Conservation (phyloP, 2,113 vertebrate species). For the Catharus fuscescens region DNA sequence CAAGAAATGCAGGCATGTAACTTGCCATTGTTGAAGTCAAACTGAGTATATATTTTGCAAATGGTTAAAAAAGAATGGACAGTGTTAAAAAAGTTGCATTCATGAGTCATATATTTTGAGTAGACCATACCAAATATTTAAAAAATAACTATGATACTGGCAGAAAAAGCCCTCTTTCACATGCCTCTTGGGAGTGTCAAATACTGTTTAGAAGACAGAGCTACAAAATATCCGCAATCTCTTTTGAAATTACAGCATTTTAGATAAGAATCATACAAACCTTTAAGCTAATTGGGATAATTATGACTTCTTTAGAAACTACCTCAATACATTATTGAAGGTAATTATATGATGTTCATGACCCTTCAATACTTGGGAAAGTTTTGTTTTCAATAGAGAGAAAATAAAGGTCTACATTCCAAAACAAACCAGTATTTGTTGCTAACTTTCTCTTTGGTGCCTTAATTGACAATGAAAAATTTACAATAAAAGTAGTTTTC, state of each 20-base stretch:
- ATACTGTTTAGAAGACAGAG: neutral
- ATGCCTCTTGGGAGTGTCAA: neutral
- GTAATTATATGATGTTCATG: neutral
- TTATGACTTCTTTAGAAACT: neutral
- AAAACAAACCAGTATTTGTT: neutral
- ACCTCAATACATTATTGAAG: neutral
- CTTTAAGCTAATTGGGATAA: neutral
- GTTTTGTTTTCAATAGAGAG: neutral
- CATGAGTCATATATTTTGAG: neutral
- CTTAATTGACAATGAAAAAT: neutral
- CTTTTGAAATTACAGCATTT: neutral
- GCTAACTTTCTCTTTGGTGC: neutral
- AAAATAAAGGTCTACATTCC: neutral
- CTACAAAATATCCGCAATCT: neutral
- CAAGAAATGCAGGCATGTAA: neutral
- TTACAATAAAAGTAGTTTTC: neutral
- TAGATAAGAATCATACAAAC: neutral
- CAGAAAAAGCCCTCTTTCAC: neutral
- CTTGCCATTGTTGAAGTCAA: neutral
- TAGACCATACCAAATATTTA: neutral
- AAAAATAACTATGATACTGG: neutral
- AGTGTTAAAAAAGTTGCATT: neutral
- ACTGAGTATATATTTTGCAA: neutral
- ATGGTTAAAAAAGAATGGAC: neutral
- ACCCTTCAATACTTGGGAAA: neutral